These are phyloP conservation scores for Glyptemys insculpta DNA, from an alignment of 2,797 vertebrate species.

Conservation along the genomic window DNA sequence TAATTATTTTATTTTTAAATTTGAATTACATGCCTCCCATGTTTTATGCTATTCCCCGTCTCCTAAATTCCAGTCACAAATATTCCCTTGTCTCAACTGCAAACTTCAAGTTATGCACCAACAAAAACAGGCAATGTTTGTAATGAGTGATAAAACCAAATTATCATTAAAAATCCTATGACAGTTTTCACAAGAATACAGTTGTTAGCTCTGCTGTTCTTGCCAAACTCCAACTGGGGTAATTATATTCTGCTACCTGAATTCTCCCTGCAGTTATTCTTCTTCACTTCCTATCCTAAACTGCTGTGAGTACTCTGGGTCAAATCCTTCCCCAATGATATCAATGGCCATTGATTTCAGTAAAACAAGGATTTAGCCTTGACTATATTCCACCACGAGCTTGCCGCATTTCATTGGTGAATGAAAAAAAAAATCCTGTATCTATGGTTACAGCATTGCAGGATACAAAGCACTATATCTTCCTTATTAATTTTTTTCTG, in stretches of 20 bases:
- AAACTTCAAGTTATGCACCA: conserved; percentile 36
- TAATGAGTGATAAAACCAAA: conserved; percentile 59
- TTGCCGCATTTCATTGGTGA: background rate
- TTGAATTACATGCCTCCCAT: background rate
- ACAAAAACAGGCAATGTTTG: conserved; percentile 34
- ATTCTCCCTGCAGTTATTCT: conserved; percentile 15
- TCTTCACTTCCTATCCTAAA: background rate
- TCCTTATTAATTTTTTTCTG: background rate
- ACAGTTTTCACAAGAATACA: conserved; percentile 41
- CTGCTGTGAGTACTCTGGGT: background rate
- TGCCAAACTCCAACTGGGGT: conserved; percentile 27
- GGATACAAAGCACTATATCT: background rate
- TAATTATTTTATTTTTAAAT: conserved; percentile 32
- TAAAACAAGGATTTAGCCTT: background rate
- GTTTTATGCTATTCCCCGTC: background rate
- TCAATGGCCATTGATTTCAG: background rate
- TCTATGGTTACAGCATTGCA: background rate
- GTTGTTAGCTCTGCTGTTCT: conserved; percentile 14
- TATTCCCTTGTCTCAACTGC: conserved; percentile 15
- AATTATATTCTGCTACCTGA: conserved; percentile 26
- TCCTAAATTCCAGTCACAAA: conserved; percentile 3
- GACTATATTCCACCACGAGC: background rate
- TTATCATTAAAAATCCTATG: conserved; percentile 34
- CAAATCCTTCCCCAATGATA: background rate
- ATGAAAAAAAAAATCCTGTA: conserved; percentile 8